Conservation (phyloP, 2,888 invertebrate species). For the Epinotia brunnichana region DNA sequence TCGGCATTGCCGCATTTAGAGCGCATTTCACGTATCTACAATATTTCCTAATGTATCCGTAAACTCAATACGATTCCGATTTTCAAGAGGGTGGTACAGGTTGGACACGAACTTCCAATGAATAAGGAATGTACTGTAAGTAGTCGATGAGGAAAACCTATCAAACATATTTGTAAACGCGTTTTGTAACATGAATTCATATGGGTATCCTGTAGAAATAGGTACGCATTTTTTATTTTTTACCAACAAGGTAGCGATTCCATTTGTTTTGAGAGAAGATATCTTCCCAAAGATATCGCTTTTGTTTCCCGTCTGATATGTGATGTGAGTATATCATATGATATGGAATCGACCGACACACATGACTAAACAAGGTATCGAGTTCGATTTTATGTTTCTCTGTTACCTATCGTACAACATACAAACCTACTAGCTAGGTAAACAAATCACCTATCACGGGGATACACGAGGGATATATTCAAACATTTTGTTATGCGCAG, state of each 20-base stretch:
- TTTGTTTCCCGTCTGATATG: too few relatives aligned
- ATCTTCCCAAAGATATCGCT: too few relatives aligned
- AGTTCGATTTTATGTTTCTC: too few relatives aligned
- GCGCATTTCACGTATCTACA: slow-evolving; percentile 9
- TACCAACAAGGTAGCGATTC: too few relatives aligned
- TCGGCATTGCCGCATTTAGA: slow-evolving; percentile 8
- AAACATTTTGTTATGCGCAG: slow-evolving; percentile 12
- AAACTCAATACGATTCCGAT: slow-evolving; percentile 1
- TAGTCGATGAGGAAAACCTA: neutral
- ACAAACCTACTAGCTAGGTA: neutral
- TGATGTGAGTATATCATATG: too few relatives aligned
- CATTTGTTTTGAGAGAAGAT: too few relatives aligned
- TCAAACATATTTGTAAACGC: neutral
- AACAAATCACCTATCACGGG: neutral
- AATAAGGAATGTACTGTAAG: neutral
- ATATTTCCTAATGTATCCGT: slow-evolving; percentile 15
- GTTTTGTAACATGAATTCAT: neutral
- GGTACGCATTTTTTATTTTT: too few relatives aligned
- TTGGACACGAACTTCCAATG: neutral
- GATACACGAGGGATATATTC: neutral
- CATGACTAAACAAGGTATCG: too few relatives aligned
- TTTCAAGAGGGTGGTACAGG: slow-evolving; percentile 1
- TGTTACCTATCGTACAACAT: too few relatives aligned
- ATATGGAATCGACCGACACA: neutral
- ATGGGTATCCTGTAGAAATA: too few relatives aligned